Percentiles rank a stretch among this genome's conserved stretches.
Conservation (phyloP, 2,113 vertebrate species). For the Gnathonemus echidnorhynchus region DNA sequence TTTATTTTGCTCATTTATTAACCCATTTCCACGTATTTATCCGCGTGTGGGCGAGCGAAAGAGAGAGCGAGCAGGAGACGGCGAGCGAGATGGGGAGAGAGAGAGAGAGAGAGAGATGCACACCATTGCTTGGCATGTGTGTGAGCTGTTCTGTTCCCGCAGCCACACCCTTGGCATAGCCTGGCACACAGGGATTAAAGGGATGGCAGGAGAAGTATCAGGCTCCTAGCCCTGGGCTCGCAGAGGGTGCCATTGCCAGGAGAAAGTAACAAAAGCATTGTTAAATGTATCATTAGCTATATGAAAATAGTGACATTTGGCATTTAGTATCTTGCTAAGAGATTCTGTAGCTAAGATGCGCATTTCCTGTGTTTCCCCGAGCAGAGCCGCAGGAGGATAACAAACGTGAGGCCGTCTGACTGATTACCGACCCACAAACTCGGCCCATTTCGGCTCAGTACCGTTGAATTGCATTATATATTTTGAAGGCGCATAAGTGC, state of each 20-base stretch:
- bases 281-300: neutral
- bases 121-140: neutral
- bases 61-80: neutral
- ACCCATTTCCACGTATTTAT: conserved; percentile 12
- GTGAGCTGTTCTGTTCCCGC: neutral
- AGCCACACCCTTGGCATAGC: neutral
- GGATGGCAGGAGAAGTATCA: neutral
- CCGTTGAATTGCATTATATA: conserved; percentile 1
- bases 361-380: neutral
- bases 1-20: conserved; percentile 14
- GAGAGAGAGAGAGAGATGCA: neutral
- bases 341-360: neutral
- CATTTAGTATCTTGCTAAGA: neutral
- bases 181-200: neutral
- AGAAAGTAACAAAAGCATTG: neutral
- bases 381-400: neutral
- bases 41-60: neutral
- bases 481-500: conserved; percentile 2
- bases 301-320: neutral
- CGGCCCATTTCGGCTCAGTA: neutral
- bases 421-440: neutral
- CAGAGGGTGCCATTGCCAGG: neutral
- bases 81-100: neutral
- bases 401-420: neutral
- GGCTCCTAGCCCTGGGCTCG: neutral